phyloP scores from a whole-genome alignment of 2,888 invertebrate genomes.

The Azorinus chamasolen region DNA sequence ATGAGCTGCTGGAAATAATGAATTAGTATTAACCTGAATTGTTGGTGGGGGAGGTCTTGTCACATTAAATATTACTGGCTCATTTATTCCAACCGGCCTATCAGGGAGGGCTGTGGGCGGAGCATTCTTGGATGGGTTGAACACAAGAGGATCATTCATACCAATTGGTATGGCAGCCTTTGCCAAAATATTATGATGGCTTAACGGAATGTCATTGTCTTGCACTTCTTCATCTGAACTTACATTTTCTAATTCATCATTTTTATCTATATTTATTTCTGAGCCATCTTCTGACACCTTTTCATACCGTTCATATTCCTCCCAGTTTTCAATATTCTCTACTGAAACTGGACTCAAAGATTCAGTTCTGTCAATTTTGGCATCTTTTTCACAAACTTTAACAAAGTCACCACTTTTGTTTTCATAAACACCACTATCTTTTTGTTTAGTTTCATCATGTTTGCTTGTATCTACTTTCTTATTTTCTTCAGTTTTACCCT shows the following conservation, averaged over 20 bases:
- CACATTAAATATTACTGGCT: background rate
- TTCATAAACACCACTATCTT: no score
- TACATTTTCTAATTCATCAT: slow-evolving; percentile 48
- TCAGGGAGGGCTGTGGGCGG: background rate
- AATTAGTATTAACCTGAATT: background rate
- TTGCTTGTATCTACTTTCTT: background rate
- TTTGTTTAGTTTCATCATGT: background rate
- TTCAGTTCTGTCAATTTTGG: background rate
- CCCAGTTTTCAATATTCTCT: slow-evolving; percentile 51
- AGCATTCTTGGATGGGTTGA: slow-evolving; percentile 29
- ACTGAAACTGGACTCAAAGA: slow-evolving; percentile 49
- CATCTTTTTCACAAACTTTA: background rate
- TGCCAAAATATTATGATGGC: slow-evolving; percentile 2
- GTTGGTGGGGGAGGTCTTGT: slow-evolving; percentile 33
- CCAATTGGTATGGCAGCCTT: slow-evolving; percentile 56
- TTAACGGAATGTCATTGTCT: slow-evolving; percentile 3
- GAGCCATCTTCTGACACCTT: slow-evolving; percentile 44
- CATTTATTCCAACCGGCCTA: no score
- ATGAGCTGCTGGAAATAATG: background rate
- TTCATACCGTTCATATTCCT: slow-evolving; percentile 50
- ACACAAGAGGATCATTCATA: slow-evolving; percentile 60
- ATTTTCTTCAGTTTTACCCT: background rate
- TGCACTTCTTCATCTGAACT: slow-evolving; percentile 40
- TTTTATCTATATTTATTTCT: slow-evolving; percentile 8
- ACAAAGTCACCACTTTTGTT: background rate